Base-by-base conservation (phyloP, 2,888 invertebrate genomes). In the Agonopterix alstromeriana region DNA sequence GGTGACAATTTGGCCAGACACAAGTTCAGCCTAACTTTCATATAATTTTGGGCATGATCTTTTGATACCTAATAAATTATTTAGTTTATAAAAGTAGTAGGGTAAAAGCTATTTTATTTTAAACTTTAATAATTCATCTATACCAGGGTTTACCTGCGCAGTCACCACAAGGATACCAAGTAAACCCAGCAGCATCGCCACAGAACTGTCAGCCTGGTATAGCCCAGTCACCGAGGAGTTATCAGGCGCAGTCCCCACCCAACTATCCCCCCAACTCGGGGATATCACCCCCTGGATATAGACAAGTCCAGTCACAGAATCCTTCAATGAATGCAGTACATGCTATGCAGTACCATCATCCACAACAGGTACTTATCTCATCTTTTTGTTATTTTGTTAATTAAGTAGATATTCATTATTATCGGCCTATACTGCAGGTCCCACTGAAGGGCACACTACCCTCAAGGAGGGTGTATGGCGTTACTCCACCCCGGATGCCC, bases 191-290 rank as follows among this genome's bases (percentile, higher is more conserved):
- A 10, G 79, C 89, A 43, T 85, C 91, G 49, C 87, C 90, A 10
- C 90, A 90, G 52, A 82, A 70, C 45, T 85, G 85, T 57, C 85
- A 77, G 56, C 72, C 84, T 10, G 81, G 73, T 54, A 67, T 86
- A 56, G 69, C 77, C 10, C 86, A 85, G 51, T 81, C 88, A 1
- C 86, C 86, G 35, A 70, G 86, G 66, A 80, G 65, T 82, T 76
- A 90, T 69, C 91, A 91, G 60, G 84, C 90, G 46, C 90, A 91
- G 57, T 90, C 91, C 38, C 91, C 91, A 17, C 88, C 86, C 42
- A 85, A 66, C 61, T 88, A 84, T 56, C 65, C 77, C 12, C 66
- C 78, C 38, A 77, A 71, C 60, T 83, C 91, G 53, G 91, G 89
- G 46, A 78, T 91, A 53, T 91, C 91, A 53, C 91, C 91, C 10